Evolutionary conservation across 2,888 invertebrate genomes (phyloP).

Genomic region (Agapostemon virescens): DNA sequence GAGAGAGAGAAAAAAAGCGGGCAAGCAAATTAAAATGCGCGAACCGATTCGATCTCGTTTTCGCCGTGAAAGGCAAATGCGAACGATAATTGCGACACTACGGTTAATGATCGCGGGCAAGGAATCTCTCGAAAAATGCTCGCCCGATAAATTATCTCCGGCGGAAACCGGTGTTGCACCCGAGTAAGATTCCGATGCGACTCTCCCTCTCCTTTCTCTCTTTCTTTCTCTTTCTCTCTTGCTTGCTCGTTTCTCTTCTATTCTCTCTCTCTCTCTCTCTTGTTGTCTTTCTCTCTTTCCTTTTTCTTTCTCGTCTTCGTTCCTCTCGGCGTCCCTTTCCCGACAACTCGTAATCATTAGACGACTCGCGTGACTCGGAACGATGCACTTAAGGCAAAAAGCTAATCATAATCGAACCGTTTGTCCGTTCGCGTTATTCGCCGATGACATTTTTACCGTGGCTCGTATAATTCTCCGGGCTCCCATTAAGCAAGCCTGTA

Average conservation of each 20-base stretch:
- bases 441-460: constrained; percentile 41
- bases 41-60: constrained; percentile 19
- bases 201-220: not conserved
- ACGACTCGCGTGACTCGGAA: constrained; percentile 47
- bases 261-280: not conserved
- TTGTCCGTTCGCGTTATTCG: constrained; percentile 38
- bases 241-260: not conserved
- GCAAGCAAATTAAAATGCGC: constrained; percentile 27
- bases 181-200: constrained; percentile 42
- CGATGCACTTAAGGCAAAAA: constrained; percentile 42
- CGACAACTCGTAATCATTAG: constrained; percentile 29
- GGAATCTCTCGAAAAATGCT: constrained; percentile 38
- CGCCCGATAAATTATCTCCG: constrained; percentile 41
- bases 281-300: not conserved
- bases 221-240: not conserved
- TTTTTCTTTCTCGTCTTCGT: not conserved
- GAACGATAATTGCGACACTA: constrained; percentile 40
- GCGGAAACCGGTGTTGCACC: constrained; percentile 48
- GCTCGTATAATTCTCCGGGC: constrained; percentile 30
- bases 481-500: constrained; percentile 38
- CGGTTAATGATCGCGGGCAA: constrained; percentile 40
- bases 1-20: no score
- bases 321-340: not conserved
- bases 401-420: constrained; percentile 52
- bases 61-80: constrained; percentile 12